Evolutionary conservation across 2,888 invertebrate genomes (phyloP).

Genomic region (Euproctis similis): DNA sequence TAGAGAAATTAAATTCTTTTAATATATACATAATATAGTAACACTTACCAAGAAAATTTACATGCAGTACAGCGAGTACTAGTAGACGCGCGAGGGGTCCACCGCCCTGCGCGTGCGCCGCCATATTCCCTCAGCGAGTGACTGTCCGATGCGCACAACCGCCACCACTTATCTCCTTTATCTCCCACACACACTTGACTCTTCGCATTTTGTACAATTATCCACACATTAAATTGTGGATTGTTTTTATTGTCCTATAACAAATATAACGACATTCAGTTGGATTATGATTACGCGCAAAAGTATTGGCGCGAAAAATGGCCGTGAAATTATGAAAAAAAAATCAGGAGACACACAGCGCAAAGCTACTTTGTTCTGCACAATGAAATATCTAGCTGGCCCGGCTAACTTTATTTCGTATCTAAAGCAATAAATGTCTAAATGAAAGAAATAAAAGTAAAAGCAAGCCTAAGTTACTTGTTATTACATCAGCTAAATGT

Average conservation of each 20-base stretch:
- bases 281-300: not conserved
- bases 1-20: too few relatives aligned
- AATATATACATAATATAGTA: too few relatives aligned
- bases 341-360: too few relatives aligned
- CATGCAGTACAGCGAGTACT: conserved; percentile 57
- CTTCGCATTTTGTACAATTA: conserved; percentile 34
- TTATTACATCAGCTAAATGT: too few relatives aligned
- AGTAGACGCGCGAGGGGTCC: conserved; percentile 63
- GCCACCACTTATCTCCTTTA: conserved; percentile 34
- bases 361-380: too few relatives aligned
- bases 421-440: too few relatives aligned
- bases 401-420: too few relatives aligned
- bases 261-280: not conserved
- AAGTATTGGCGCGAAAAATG: not conserved
- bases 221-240: conserved; percentile 5
- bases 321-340: not conserved
- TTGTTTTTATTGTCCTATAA: not conserved
- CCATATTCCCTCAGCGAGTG: conserved; percentile 59
- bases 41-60: conserved; percentile 65
- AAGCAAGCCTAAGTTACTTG: too few relatives aligned
- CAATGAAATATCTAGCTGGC: too few relatives aligned
- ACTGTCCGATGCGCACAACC: conserved; percentile 56
- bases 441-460: too few relatives aligned
- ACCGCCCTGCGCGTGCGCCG: conserved; percentile 48
- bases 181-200: conserved; percentile 29